Evolutionary conservation across 2,888 invertebrate species (phyloP), one percentile per base, ranked within the genome.

Genomic region (Hypena proboscidalis): DNA sequence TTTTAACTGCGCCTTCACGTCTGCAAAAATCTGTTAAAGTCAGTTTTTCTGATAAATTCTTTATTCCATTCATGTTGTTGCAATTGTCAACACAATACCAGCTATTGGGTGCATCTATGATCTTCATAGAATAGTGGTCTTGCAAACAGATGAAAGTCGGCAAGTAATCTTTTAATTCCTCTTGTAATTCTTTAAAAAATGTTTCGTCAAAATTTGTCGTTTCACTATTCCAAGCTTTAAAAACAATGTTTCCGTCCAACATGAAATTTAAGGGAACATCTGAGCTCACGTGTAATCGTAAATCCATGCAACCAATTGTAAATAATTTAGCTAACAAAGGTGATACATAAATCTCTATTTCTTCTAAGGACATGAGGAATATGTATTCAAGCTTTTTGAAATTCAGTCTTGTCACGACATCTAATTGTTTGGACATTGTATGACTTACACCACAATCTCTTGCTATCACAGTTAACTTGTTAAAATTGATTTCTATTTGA

Each of bases 11-110:
- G 1, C 71, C 74, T 9, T 65, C 64, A 40, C 38, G 60, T 42
- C 77, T 49, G 38, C 77, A 78, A 27, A 67, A 75, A 38, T 76
- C 60, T 2, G 74, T 72, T 10, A 78, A 50, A 0, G 74, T 77
- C 1, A 78, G 37, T 17, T 70, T 74, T 4, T 59, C 49, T 15
- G 75, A 74, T 20, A 70, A 41, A 35, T 66, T 46, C 1, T 60
- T 49, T 0, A 72, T 53, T 19, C 47, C 47, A 13, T 73, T 67
- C 13, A 76, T 72, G 2, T 67, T 67, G 3, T 67, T 60, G 35
- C 75, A 74, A 3, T 65, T 55, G 41, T 78, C 77, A 14, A 78
- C 67, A 26, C 76, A 76, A 22, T 57, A 74, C 77, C 77, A 78
- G 17, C 50, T 57, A 19, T 62, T 75, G 0, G 59, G 48, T 1